These are phyloP conservation scores for Neodontobutis hainanensis DNA, from an alignment of 2,113 vertebrate species.

Conservation along the genomic window DNA sequence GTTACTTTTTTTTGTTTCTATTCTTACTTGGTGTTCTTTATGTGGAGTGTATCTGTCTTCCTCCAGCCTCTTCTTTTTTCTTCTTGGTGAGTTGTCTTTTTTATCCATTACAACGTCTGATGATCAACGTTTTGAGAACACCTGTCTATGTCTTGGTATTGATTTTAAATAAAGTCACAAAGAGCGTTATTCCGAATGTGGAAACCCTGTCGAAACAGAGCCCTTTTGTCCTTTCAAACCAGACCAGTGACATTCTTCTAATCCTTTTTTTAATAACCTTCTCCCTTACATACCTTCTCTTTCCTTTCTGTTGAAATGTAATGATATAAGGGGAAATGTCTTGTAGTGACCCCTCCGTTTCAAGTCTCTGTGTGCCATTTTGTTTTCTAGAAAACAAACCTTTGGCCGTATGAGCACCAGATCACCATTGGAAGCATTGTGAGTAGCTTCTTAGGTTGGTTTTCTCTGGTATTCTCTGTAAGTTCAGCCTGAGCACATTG, in stretches of 20 bases:
- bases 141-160: not conserved
- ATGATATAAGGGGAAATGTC: constrained; percentile 40
- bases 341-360: constrained; percentile 14
- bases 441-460: not conserved
- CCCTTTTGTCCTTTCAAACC: constrained; percentile 14
- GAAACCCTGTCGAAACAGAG: not conserved
- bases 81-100: no score
- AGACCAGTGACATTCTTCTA: constrained; percentile 4
- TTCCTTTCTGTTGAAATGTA: constrained; percentile 9
- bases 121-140: not conserved
- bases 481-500: not conserved
- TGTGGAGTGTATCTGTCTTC: no score
- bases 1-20: no score
- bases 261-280: constrained; percentile 3
- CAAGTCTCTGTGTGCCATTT: constrained; percentile 48
- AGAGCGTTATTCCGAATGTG: not conserved
- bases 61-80: no score
- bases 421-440: not conserved
- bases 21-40: no score
- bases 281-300: not conserved
- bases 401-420: not conserved
- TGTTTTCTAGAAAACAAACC: constrained; percentile 9
- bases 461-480: not conserved
- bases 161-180: constrained; percentile 1
- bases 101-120: not conserved